A percentile compares a stretch with the other conserved stretches of the same genome.
These are phyloP conservation scores for Diorhabda sublineata DNA, from an alignment of 1,140 invertebrate genomes.

Conservation along the genomic window DNA sequence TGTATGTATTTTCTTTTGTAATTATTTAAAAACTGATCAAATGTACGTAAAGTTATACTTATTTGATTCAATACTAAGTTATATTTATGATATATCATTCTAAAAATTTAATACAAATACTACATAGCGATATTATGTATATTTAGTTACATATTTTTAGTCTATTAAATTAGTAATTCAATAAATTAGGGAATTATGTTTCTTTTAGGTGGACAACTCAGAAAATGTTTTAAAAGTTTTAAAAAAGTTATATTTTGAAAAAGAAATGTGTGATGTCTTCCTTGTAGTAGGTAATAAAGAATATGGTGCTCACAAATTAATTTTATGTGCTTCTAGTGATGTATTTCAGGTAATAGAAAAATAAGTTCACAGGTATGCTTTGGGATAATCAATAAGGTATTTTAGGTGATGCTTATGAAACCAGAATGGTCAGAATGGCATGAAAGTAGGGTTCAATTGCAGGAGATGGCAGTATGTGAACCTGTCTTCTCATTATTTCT, in stretches of 20 bases:
- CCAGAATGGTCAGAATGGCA: conserved; percentile 88
- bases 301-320: conserved; percentile 86
- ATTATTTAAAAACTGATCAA: neutral
- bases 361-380: neutral
- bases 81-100: neutral
- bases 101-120: neutral
- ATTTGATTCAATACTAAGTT: neutral
- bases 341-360: conserved; percentile 75
- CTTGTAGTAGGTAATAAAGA: conserved; percentile 51
- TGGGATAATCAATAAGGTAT: conserved; percentile 9
- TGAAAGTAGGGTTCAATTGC: conserved; percentile 75
- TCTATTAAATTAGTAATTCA: neutral
- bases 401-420: conserved; percentile 90
- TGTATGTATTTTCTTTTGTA: too few species aligned
- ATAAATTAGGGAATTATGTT: neutral
- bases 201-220: conserved; percentile 39
- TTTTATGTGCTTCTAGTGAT: conserved; percentile 91
- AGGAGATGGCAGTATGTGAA: conserved; percentile 80
- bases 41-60: neutral
- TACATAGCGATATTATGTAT: neutral
- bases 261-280: conserved; percentile 43
- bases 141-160: conserved; percentile 4
- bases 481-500: conserved; percentile 86
- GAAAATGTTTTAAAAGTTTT: conserved; percentile 39
- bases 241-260: conserved; percentile 38